Evolutionary conservation across 2,888 invertebrate species (phyloP).

Genomic region (Charanyca ferruginea): DNA sequence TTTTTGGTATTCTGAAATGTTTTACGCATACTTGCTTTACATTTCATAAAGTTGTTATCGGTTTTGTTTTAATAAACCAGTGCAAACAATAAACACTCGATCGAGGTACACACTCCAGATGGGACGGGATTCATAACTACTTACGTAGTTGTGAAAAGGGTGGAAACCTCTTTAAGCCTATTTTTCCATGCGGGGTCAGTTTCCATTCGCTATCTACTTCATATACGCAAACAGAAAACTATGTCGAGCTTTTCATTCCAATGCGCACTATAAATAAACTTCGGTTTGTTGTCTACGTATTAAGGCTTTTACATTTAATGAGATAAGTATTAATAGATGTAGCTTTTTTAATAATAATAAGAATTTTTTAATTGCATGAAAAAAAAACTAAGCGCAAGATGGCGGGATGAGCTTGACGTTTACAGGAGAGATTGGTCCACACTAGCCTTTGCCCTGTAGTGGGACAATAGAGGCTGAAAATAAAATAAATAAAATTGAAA

Average conservation of each 20-base stretch:
- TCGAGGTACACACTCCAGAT: background rate
- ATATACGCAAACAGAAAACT: slow-evolving; percentile 38
- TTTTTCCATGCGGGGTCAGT: slow-evolving; percentile 38
- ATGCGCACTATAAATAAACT: slow-evolving; percentile 23
- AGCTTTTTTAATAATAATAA: no score
- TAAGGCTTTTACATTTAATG: slow-evolving; percentile 6
- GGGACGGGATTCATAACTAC: background rate
- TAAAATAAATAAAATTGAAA: no score
- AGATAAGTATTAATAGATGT: background rate
- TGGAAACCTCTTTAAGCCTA: slow-evolving; percentile 23
- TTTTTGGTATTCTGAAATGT: background rate
- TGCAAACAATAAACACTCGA: background rate
- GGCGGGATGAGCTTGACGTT: no score
- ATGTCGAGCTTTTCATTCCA: slow-evolving; percentile 22
- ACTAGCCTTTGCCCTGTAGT: no score
- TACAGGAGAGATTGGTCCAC: no score
- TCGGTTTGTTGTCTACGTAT: slow-evolving; percentile 15
- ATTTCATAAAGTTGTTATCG: background rate
- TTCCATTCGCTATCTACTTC: slow-evolving; percentile 32
- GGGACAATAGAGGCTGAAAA: no score
- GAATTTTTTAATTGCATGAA: no score
- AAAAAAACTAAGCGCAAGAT: no score
- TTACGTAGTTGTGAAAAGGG: slow-evolving; percentile 6
- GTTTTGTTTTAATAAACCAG: slow-evolving; percentile 11
- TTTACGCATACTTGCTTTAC: background rate